These are phyloP conservation scores for Trachops cirrhosus DNA, from an alignment of 2,797 vertebrate genomes.

Conservation along the genomic window DNA sequence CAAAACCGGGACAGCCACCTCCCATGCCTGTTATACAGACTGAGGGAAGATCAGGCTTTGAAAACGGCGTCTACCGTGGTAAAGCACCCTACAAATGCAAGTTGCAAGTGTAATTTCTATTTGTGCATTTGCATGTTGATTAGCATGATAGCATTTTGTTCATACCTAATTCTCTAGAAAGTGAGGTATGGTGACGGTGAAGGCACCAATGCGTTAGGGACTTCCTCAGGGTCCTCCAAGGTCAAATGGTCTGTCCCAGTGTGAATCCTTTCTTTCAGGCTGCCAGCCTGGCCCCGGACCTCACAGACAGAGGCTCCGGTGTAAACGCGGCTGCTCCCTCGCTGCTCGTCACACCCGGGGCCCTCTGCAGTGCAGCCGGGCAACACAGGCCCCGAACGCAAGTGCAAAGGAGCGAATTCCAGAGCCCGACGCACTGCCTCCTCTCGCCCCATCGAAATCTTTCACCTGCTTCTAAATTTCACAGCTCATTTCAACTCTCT, in stretches of 20 bases:
- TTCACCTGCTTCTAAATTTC: background rate
- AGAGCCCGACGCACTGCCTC: background rate
- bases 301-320: background rate
- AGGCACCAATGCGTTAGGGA: background rate
- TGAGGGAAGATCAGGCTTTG: background rate
- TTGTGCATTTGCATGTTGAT: background rate
- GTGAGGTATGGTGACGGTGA: background rate
- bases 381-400: background rate
- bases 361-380: background rate
- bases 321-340: background rate
- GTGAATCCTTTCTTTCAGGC: background rate
- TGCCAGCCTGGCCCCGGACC: background rate
- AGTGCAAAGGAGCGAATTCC: background rate
- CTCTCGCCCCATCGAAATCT: fast-evolving
- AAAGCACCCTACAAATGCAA: background rate
- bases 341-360: fast-evolving
- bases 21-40: background rate
- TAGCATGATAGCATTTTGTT: background rate
- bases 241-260: background rate
- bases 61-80: background rate
- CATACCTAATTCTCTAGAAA: background rate
- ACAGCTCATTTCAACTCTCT: background rate
- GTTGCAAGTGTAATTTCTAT: background rate
- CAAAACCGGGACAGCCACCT: background rate
- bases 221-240: background rate